A percentile compares a stretch with the other conserved stretches of the same genome.
Conservation (phyloP, 2,113 vertebrate genomes). For the Danio rerio region DNA sequence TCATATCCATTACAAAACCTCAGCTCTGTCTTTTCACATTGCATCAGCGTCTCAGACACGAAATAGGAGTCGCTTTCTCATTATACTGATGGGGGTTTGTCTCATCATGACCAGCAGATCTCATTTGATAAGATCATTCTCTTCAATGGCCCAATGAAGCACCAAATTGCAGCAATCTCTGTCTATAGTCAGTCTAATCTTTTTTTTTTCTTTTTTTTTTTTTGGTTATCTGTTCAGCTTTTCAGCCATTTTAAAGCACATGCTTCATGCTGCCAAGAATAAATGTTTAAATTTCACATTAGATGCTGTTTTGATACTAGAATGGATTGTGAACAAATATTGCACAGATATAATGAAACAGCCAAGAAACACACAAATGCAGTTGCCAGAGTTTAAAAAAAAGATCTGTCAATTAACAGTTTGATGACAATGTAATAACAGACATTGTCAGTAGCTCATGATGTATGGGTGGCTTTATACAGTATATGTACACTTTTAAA, state of each 20-base stretch:
- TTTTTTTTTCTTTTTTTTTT: too few relatives aligned
- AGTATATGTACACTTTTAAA: too few relatives aligned
- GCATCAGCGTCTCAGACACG: neutral
- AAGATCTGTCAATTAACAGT: too few relatives aligned
- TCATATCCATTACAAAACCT: slow-evolving; percentile 6
- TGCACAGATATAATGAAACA: neutral
- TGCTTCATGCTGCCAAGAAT: neutral
- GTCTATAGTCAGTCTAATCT: neutral
- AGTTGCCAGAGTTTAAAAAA: too few relatives aligned
- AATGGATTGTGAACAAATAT: neutral
- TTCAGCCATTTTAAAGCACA: neutral
- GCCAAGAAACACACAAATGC: too few relatives aligned
- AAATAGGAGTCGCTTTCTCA: slow-evolving; percentile 3
- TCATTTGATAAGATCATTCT: neutral
- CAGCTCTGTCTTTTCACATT: neutral
- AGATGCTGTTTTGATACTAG: neutral
- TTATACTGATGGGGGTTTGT: slow-evolving; percentile 2
- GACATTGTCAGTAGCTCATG: too few relatives aligned
- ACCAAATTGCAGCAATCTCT: slow-evolving; percentile 6
- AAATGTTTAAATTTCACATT: neutral
- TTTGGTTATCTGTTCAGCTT: neutral
- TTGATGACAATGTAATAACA: too few relatives aligned
- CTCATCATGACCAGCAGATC: slow-evolving; percentile 7
- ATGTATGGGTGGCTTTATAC: too few relatives aligned
- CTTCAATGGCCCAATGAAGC: neutral